Conservation (phyloP, 1,140 invertebrate genomes). For the Lerema accius region DNA sequence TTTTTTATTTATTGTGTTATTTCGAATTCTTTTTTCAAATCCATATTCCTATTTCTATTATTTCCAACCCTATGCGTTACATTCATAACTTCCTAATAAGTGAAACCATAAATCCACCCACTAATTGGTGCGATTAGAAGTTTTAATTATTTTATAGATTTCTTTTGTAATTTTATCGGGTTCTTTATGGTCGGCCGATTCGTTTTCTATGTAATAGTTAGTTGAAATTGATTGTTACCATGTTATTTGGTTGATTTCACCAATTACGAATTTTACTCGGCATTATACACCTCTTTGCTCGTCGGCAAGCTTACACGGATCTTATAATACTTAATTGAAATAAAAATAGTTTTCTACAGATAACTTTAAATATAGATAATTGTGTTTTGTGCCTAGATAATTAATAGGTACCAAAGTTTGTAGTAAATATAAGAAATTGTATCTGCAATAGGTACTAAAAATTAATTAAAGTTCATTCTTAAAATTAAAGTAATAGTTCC, state of each 20-base stretch:
- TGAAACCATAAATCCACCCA: conserved; percentile 69
- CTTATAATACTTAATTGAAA: not conserved
- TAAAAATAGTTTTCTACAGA: not conserved
- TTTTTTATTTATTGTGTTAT: conserved; percentile 29
- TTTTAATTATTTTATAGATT: conserved; percentile 79
- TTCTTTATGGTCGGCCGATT: conserved; percentile 68
- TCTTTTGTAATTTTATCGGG: conserved; percentile 78
- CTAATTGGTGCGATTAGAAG: conserved; percentile 78
- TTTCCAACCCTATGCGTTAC: conserved; percentile 31
- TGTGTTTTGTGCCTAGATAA: no score
- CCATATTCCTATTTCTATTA: no score
- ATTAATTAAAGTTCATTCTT: no score
- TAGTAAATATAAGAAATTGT: no score
- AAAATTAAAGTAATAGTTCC: no score
- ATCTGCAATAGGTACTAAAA: no score
- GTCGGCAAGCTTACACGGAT: conserved; percentile 15
- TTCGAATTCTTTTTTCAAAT: conserved; percentile 16
- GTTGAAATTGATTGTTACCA: conserved; percentile 74
- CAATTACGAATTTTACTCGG: conserved; percentile 63
- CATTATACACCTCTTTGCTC: conserved; percentile 22
- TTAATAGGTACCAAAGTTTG: no score
- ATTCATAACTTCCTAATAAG: conserved; percentile 63
- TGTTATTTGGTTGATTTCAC: conserved; percentile 72
- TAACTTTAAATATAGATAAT: not conserved
- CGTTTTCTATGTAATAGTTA: conserved; percentile 72